Evolutionary conservation across 2,797 vertebrate genomes (phyloP), one percentile per base, ranked within the genome.

Genomic region (Mus minutoides): DNA sequence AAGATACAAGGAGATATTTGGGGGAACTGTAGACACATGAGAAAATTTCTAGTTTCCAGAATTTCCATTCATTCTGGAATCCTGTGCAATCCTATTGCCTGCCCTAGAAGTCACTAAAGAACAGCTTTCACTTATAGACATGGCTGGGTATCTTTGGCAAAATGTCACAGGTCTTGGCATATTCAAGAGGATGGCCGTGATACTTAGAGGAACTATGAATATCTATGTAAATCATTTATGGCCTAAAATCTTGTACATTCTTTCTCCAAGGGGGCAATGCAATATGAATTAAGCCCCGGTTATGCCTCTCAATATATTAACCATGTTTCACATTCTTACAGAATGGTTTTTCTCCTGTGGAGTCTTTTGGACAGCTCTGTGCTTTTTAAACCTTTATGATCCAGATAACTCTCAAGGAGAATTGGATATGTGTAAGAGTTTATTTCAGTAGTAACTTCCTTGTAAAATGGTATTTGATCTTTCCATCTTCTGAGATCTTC

Each of bases 161-260:
- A 92, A 94, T 97, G 97, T 98, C 96, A 96, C 49, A 92, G 60
- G 16, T 91, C 97, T 96, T 92, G 93, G 87, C 90, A 96, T 98
- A 97, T 98, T 98, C 98, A 88, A 94, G 96, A 97, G 94, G 75
- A 96, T 94, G 94, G 13, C 78, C 87, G 90, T 96, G 90, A 92
- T 97, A 88, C 93, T 98, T 94, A 92, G 67, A 97, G 88, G 91
- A 94, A 91, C 96, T 13, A 21, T 96, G 92, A 88, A 94, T 97
- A 71, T 97, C 96, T 85, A 93, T 89, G 29, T 98, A 97, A 98
- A 98, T 98, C 97, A 98, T 98, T 98, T 96, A 98, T 98, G 94
- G 69, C 91, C 96, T 96, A 54, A 96, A 97, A 97, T 96, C 62
- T 95, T 95, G 87, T 96, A 97, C 98, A 91, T 97, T 98, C 75